phyloP scores from a whole-genome alignment of 2,888 invertebrate genomes.

The Eupithecia exiguata region DNA sequence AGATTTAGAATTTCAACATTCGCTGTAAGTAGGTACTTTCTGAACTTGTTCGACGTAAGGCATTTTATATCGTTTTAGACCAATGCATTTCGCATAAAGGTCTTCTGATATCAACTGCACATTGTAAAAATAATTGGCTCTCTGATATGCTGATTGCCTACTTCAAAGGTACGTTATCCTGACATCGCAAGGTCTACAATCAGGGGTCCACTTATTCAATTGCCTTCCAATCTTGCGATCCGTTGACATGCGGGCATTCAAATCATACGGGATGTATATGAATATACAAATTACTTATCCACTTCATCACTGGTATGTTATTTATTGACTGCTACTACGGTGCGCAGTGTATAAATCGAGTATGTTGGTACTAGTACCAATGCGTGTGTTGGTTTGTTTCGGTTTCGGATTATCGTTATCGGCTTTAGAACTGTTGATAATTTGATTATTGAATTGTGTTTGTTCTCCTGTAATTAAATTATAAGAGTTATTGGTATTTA shows the following conservation, averaged over 20 bases:
- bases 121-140: slow-evolving; percentile 26
- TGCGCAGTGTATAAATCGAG: slow-evolving; percentile 20
- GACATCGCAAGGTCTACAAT: slow-evolving; percentile 47
- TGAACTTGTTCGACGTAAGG: neutral
- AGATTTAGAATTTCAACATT: neutral
- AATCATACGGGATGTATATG: slow-evolving; percentile 58
- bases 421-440: slow-evolving; percentile 5
- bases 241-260: slow-evolving; percentile 59
- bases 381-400: slow-evolving; percentile 15
- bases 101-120: slow-evolving; percentile 9
- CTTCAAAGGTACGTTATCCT: slow-evolving; percentile 42
- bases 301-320: slow-evolving; percentile 53
- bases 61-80: neutral
- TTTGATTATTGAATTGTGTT: neutral
- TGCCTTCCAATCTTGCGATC: slow-evolving; percentile 51
- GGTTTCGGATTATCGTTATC: slow-evolving; percentile 18
- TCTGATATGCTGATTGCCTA: slow-evolving; percentile 41
- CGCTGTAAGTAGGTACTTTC: neutral
- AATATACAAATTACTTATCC: slow-evolving; percentile 64
- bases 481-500: neutral
- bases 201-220: slow-evolving; percentile 56
- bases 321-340: slow-evolving; percentile 50
- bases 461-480: neutral
- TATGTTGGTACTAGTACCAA: slow-evolving; percentile 15
- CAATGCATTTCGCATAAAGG: neutral